Percentiles rank a stretch among this genome's conserved stretches.
Conservation (phyloP, 2,113 vertebrate species). For the Willisornis vidua region DNA sequence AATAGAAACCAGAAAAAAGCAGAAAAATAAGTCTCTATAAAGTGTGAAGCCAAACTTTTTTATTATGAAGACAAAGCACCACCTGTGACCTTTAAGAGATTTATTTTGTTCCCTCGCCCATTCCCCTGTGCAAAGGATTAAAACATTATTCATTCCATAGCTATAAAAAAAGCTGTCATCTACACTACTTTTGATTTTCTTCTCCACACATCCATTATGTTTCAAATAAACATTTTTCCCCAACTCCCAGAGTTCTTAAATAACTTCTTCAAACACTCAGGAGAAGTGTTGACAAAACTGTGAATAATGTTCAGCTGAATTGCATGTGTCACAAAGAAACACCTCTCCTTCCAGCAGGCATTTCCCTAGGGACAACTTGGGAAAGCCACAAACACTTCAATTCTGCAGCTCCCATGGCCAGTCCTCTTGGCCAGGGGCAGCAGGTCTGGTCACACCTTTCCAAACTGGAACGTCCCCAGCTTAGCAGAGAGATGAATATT, state of each 20-base stretch:
- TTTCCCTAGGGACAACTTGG: background rate
- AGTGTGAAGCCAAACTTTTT: background rate
- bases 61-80: slow-evolving; percentile 38
- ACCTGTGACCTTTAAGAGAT: slow-evolving; percentile 19
- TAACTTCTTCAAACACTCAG: slow-evolving; percentile 7
- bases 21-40: background rate
- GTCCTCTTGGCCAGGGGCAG: accelerated
- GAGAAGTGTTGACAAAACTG: slow-evolving; percentile 34
- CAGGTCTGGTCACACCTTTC: background rate
- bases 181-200: slow-evolving; percentile 23
- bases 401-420: background rate
- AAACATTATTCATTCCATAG: slow-evolving; percentile 23
- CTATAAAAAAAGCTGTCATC: background rate
- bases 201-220: slow-evolving; percentile 32
- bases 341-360: background rate
- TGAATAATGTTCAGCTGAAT: slow-evolving; percentile 7
- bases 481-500: background rate
- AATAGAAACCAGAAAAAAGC: background rate
- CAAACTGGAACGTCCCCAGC: background rate
- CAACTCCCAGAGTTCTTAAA: background rate
- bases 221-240: slow-evolving; percentile 10
- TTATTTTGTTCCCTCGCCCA: background rate
- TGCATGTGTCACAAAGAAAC: background rate
- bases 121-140: background rate
- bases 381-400: background rate